Base-by-base conservation (phyloP, 2,888 invertebrate species). In the Auanema freiburgensis region DNA sequence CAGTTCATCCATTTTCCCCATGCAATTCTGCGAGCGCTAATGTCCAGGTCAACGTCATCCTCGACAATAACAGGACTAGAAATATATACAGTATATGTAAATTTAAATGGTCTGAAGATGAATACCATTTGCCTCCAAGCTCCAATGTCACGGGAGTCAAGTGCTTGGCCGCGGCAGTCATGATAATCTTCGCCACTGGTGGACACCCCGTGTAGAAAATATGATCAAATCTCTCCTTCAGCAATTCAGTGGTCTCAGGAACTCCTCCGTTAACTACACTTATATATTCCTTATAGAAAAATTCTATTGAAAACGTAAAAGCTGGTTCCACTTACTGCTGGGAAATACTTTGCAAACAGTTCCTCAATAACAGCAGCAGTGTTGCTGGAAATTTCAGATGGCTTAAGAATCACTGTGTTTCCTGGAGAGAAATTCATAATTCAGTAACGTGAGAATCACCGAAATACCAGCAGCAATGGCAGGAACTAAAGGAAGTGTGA, bases 81-180 rank as follows among this genome's bases (percentile, higher is more conserved):
- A 58, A n/a, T n/a, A n/a, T n/a, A n/a, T n/a, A n/a, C n/a, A n/a
- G n/a, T n/a, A n/a, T n/a, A 52, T 52, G 11, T 33, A 12, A 14
- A 10, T 18, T 41, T n/a, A 16, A 11, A 23, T 41, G 25, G 16
- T n/a, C 59, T 50, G 16, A 33, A 3, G 8, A 5, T 33, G 4
- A 33, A 33, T 33, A 77, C 87, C 86, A 85, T 79, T 88, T 88
- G 2, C 88, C 88, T 40, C 93, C 93, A 60, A 97, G 86, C 85
- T 97, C 96, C 66, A 97, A 86, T 0, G 93, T 93, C 54, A 91
- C 91, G 0, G 97, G 96, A 0, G 96, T 97, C 59, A 97, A 88
- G 85, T 90, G 85, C 84, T 93, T 90, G 70, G 92, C 91, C 0
- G 96, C 93, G 0, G 95, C 93, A 59, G 89, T 88, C 84, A 92